Conservation (phyloP, 2,888 invertebrate species). For the Julus scanicus region DNA sequence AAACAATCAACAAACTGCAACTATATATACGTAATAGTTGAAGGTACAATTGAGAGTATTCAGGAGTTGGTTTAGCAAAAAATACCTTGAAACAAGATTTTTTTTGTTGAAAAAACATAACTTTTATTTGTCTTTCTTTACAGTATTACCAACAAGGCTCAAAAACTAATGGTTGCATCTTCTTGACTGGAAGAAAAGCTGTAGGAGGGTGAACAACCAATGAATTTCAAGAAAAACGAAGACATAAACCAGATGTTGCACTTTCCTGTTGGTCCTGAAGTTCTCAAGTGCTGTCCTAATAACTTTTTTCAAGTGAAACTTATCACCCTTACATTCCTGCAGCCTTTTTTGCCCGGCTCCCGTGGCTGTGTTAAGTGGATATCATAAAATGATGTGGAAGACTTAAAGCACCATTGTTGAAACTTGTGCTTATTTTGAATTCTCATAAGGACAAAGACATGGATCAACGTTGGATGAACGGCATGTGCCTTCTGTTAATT, state of each 20-base stretch:
- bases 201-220: not conserved
- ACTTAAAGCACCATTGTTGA: slow-evolving; percentile 32
- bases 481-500: slow-evolving; percentile 18
- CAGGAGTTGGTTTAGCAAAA: too few species aligned
- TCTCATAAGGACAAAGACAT: not conserved
- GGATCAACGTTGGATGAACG: not conserved
- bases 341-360: not conserved
- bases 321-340: slow-evolving; percentile 13
- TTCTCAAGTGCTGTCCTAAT: not conserved
- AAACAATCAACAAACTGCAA: too few species aligned
- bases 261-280: slow-evolving; percentile 34
- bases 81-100: too few species aligned
- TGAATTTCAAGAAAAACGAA: slow-evolving; percentile 16
- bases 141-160: not conserved
- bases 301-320: slow-evolving; percentile 13
- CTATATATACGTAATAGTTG: too few species aligned
- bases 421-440: slow-evolving; percentile 13
- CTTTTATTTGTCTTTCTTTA: not conserved
- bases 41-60: too few species aligned
- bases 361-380: slow-evolving; percentile 26
- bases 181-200: slow-evolving; percentile 4
- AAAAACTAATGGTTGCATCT: slow-evolving; percentile 26
- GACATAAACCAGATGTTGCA: slow-evolving; percentile 38
- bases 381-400: not conserved
- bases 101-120: not conserved